Conservation (phyloP, 2,113 vertebrate species). For the Limnothrissa miodon region DNA sequence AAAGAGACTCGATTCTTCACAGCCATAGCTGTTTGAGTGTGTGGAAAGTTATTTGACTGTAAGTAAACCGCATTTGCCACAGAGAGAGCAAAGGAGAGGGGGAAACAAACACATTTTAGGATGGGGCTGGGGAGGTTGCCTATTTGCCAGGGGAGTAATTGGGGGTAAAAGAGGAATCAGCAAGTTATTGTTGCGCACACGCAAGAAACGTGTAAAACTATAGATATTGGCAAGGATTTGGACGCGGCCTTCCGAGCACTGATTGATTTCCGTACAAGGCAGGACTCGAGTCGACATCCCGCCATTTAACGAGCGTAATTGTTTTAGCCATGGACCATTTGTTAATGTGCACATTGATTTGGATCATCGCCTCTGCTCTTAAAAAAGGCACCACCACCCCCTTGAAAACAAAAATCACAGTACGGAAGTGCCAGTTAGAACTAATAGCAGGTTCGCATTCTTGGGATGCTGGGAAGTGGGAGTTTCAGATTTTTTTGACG, state of each 20-base stretch:
- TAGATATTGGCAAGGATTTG: constrained; percentile 24
- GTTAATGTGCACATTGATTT: constrained; percentile 44
- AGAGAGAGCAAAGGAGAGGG: neutral
- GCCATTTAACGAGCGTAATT: constrained; percentile 46
- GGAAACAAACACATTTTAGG: neutral
- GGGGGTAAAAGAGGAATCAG: constrained; percentile 21
- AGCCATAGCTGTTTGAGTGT: neutral
- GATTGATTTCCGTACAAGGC: constrained; percentile 39
- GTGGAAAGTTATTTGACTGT: constrained; percentile 27
- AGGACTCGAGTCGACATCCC: constrained; percentile 32
- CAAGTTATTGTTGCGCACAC: neutral
- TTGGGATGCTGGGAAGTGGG: too few relatives aligned
- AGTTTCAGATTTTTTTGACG: too few relatives aligned
- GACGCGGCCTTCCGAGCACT: constrained; percentile 38
- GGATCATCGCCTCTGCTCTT: constrained; percentile 27
- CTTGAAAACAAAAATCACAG: constrained; percentile 34
- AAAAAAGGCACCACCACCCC: constrained; percentile 18
- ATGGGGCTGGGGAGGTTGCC: neutral
- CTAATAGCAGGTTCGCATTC: neutral
- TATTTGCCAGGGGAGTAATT: constrained; percentile 30
- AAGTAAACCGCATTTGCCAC: constrained; percentile 8
- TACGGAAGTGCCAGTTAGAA: constrained; percentile 21
- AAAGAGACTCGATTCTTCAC: neutral
- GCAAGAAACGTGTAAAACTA: constrained; percentile 25
- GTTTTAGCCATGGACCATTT: constrained; percentile 50